Conservation (phyloP, 2,797 vertebrate species). For the Spinibarbus caldwelli region DNA sequence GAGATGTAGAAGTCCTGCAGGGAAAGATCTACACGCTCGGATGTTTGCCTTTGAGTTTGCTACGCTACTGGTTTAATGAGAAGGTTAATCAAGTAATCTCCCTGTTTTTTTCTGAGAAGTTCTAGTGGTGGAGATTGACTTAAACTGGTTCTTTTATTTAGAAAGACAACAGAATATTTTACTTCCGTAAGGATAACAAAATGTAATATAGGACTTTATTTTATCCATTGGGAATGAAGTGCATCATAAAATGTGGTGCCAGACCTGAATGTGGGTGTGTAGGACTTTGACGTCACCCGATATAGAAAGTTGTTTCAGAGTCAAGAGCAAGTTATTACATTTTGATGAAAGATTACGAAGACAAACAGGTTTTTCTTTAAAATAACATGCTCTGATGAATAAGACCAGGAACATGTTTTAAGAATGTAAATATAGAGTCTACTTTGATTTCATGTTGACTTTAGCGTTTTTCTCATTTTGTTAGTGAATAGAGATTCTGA, state of each 20-base stretch:
- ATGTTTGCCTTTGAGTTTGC: not conserved
- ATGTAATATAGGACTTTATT: not conserved
- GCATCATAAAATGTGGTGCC: not conserved
- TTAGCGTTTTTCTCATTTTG: not conserved
- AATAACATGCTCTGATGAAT: not conserved
- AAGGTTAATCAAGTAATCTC: slow-evolving; percentile 11
- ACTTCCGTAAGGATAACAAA: not conserved
- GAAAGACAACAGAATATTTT: slow-evolving; percentile 5
- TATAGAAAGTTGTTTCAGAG: slow-evolving; percentile 9
- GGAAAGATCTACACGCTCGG: not conserved
- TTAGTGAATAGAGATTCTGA: no score
- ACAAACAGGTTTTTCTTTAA: not conserved
- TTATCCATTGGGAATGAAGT: not conserved
- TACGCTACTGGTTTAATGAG: slow-evolving; percentile 17
- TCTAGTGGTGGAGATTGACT: not conserved
- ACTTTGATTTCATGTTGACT: slow-evolving; percentile 7
- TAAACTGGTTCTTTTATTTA: slow-evolving; percentile 5
- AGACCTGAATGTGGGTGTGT: not conserved
- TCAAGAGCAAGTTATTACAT: slow-evolving; percentile 25
- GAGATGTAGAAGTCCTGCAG: slow-evolving; percentile 25
- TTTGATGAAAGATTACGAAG: slow-evolving; percentile 9
- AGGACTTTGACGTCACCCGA: not conserved
- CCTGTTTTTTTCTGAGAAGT: not conserved
- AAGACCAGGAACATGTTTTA: slow-evolving; percentile 2
- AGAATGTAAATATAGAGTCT: slow-evolving; percentile 9